Base-by-base conservation (phyloP, 2,113 vertebrate genomes). In the Eclectus roratus region DNA sequence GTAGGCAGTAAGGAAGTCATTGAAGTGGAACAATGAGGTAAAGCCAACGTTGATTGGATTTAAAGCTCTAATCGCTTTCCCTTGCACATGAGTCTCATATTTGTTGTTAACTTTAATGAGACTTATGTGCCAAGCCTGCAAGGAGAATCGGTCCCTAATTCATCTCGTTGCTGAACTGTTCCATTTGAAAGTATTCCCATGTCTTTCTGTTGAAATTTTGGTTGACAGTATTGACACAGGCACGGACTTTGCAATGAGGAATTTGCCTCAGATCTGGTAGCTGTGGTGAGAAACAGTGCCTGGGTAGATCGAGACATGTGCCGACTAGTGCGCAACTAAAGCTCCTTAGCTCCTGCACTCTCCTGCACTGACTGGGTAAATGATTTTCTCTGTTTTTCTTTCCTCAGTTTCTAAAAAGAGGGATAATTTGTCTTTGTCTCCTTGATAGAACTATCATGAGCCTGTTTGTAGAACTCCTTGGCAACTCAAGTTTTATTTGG, bases 51-150 rank as follows among this genome's bases (percentile, higher is more conserved):
- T 80, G 91, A 89, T 79, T 91, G 91, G 85, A 92, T 91, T 96
- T 93, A 77, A 76, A 71, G 35, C 86, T 92, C 49, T 92, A 92
- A 96, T 96, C 25, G 0, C 70, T 81, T 89, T 95, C 37, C 49
- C 64, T 81, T 82, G 73, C 66, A 89, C 66, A 79, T 37, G 78
- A 91, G 70, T 80, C 86, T 89, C 43, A 2, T 89, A 96, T 89
- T 71, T 96, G 77, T 92, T 95, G 86, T 87, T 95, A 87, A 89
- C 78, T 92, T 94, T 96, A 96, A 93, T 94, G 92, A 92, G 96
- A 87, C 41, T 91, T 91, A 17, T 1, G 58, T 95, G 93, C 96
- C 92, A 95, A 93, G 72, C 56, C 92, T 93, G 77, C 25, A 16
- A 94, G 88, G 65, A 84, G 80, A 76, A 66, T 43, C 2, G 2